Evolutionary conservation across 2,888 invertebrate genomes (phyloP), one percentile per base, ranked within the genome.

Genomic region (Phyllotreta cruciferae): DNA sequence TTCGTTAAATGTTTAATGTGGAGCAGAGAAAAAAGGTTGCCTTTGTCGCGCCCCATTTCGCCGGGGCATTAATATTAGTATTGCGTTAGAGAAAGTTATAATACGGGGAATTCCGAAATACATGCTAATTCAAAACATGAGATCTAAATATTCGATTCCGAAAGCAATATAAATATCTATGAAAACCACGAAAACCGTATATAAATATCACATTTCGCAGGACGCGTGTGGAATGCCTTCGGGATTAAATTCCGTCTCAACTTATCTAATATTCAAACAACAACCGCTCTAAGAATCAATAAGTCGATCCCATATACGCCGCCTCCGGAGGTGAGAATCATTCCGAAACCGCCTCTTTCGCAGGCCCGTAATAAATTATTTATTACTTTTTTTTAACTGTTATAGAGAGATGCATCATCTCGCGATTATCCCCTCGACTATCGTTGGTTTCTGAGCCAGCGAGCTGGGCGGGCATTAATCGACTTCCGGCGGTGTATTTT

Each of bases 201-300:
- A 72, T 73, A 73, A 72, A 74, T 74, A 74, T 74, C 72, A 66
- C 72, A 75, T 75, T 72, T 75, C 73, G 66, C 64, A 60, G 68
- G 66, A 69, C 67, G 70, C 69, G 72, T 73, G 69, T 70, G 63
- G 74, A 74, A 74, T 75, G 70, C 75, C 75, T 67, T 53, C 65
- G 74, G 76, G 76, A 76, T 77, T 74, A 75, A 75, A 77, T 76
- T 75, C 76, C 75, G 72, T 72, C 76, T 73, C 71, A 69, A 73
- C 73, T 74, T 75, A 76, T 77, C 76, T 76, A 75, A 77, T 77
- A 77, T 77, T 77, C 76, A 77, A 77, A 77, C 75, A 77, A 76
- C 75, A 76, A 75, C 71, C 73, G 73, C 74, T 70, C 65, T 52
- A 67, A 72, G 74, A 76, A 77, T 77, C 77, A 75, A 77, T 77